Conservation (phyloP, 1,140 invertebrate genomes). For the Drosophila serrata region DNA sequence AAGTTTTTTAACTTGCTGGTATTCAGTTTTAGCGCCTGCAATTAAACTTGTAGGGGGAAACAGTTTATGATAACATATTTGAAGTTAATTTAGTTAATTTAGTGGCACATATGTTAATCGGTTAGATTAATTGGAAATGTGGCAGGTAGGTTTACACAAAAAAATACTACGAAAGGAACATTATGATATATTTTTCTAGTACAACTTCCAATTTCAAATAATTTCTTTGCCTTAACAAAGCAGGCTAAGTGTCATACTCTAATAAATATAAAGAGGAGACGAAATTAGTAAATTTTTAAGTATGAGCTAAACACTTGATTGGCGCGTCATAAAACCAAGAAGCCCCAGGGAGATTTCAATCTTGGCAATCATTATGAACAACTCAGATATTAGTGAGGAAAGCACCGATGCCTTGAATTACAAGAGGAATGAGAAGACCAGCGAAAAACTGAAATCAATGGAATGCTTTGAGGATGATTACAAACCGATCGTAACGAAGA, state of each 20-base stretch:
- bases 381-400: conserved; percentile 15
- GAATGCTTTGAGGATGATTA: conserved; percentile 16
- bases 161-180: no score
- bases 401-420: background rate
- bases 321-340: conserved; percentile 7
- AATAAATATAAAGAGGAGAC: background rate
- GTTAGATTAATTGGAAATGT: background rate
- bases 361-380: conserved; percentile 30
- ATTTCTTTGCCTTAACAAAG: background rate
- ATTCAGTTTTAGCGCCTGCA: conserved; percentile 56
- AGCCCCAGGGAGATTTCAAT: conserved; percentile 3
- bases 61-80: conserved; percentile 77
- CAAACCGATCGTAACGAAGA: conserved; percentile 2
- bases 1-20: background rate
- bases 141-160: no score
- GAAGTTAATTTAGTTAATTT: conserved; percentile 60
- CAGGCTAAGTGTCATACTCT: background rate
- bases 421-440: conserved; percentile 12
- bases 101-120: conserved; percentile 34
- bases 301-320: conserved; percentile 19
- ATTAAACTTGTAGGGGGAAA: conserved; percentile 52
- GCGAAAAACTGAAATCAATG: background rate
- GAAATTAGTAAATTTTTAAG: conserved; percentile 23
- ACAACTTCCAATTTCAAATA: no score
- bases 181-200: no score